A percentile compares a stretch with the other conserved stretches of the same genome.
These are phyloP conservation scores for Corydoras maculifer DNA, from an alignment of 2,113 vertebrate species.

Conservation along the genomic window DNA sequence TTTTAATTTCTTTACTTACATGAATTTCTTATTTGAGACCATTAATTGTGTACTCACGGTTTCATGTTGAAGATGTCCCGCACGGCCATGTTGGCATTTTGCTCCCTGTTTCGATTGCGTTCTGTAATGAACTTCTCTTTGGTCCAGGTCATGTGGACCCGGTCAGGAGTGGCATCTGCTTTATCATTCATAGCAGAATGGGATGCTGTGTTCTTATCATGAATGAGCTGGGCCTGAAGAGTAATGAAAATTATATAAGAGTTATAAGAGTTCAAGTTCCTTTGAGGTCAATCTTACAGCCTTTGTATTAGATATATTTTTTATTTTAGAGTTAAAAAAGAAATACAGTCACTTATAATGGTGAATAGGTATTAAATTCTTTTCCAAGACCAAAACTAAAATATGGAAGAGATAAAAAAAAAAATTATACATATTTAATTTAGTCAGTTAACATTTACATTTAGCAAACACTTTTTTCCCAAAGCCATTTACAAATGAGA, in stretches of 20 bases:
- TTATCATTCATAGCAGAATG: conserved; percentile 62
- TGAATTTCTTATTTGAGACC: neutral
- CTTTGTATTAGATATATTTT: no score
- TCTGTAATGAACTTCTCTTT: conserved; percentile 84
- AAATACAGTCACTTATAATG: no score
- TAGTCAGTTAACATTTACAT: no score
- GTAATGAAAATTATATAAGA: neutral
- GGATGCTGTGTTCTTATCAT: conserved; percentile 86
- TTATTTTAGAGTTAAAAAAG: no score
- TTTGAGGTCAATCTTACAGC: no score
- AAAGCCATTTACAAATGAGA: no score
- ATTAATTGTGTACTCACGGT: conserved; percentile 73
- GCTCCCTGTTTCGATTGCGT: conserved; percentile 75
- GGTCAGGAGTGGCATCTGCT: conserved; percentile 61
- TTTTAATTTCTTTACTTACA: neutral
- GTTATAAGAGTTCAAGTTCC: neutral
- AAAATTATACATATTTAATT: no score
- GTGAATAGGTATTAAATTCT: no score
- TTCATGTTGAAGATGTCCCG: conserved; percentile 93
- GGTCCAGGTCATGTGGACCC: conserved; percentile 96
- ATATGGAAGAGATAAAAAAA: no score
- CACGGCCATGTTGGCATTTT: conserved; percentile 58
- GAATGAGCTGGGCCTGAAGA: conserved; percentile 85
- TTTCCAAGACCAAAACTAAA: no score
- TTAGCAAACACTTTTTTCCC: no score